Conservation (phyloP, 1,140 invertebrate genomes). For the Eciton burchellii region DNA sequence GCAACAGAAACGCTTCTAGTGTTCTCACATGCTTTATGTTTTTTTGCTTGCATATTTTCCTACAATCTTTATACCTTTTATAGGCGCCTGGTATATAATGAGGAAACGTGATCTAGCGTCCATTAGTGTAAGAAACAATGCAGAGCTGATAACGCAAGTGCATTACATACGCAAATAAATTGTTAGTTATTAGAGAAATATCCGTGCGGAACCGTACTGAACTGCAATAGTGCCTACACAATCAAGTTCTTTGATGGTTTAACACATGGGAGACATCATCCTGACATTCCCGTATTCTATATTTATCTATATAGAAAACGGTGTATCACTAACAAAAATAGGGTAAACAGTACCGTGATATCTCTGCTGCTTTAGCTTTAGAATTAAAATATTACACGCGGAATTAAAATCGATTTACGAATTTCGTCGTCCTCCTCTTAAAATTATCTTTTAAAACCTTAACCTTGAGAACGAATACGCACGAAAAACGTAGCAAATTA, state of each 20-base stretch:
- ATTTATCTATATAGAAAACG: neutral
- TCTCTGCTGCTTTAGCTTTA: neutral
- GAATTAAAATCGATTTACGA: conserved; percentile 27
- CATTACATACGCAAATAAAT: conserved; percentile 23
- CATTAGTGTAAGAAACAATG: conserved; percentile 2
- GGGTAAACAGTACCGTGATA: conserved; percentile 45
- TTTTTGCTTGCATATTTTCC: conserved; percentile 34
- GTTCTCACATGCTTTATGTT: conserved; percentile 30
- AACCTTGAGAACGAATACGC: conserved; percentile 21
- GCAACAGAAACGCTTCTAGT: conserved; percentile 59
- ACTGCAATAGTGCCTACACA: conserved; percentile 37
- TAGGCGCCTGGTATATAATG: conserved; percentile 7
- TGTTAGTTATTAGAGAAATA: conserved; percentile 55
- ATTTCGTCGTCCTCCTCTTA: neutral
- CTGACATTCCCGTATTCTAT: conserved; percentile 26
- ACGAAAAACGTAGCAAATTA: conserved; percentile 10
- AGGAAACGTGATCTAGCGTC: conserved; percentile 15
- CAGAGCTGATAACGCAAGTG: neutral
- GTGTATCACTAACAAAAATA: conserved; percentile 43
- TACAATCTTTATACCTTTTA: conserved; percentile 30
- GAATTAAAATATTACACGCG: neutral
- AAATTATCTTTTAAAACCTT: conserved; percentile 28
- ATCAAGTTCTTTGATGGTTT: conserved; percentile 25
- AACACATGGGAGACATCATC: conserved; percentile 17
- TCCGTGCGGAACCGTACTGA: conserved; percentile 61